Percentiles rank a stretch among this genome's conserved stretches.
Evolutionary conservation across 2,797 vertebrate genomes (phyloP).

Genomic region (Megalops cyprinoides): DNA sequence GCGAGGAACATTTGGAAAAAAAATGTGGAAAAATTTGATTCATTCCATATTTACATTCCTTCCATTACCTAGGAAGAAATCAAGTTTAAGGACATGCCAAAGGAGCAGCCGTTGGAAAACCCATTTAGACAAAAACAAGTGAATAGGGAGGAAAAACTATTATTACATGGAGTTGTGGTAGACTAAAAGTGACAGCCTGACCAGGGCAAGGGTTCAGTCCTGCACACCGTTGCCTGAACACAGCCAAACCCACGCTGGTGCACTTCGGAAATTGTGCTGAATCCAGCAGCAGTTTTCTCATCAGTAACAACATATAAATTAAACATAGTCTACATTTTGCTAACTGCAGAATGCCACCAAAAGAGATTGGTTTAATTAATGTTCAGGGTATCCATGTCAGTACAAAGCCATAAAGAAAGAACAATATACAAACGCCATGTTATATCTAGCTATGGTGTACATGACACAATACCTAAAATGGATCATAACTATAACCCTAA

Average conservation of each 20-base stretch:
- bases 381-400: no score
- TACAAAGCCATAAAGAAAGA: no score
- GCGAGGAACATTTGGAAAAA: constrained; percentile 54
- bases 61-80: constrained; percentile 79
- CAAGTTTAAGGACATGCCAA: constrained; percentile 65
- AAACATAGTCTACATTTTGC: not conserved
- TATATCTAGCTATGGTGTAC: no score
- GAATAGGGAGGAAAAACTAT: not conserved
- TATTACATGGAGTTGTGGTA: not conserved
- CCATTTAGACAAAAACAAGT: constrained; percentile 45
- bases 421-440: no score
- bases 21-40: constrained; percentile 87
- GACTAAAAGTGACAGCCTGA: not conserved
- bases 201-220: not conserved
- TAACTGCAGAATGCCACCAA: not conserved
- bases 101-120: constrained; percentile 63
- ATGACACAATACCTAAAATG: no score
- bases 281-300: not conserved
- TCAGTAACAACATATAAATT: not conserved
- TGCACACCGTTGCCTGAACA: not conserved
- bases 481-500: no score
- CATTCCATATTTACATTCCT: constrained; percentile 83
- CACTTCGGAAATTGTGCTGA: not conserved
- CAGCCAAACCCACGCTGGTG: not conserved
- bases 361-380: not conserved